Percentiles rank a stretch among this genome's conserved stretches.
Conservation (phyloP, 2,797 vertebrate genomes). For the Bucorvus abyssinicus region DNA sequence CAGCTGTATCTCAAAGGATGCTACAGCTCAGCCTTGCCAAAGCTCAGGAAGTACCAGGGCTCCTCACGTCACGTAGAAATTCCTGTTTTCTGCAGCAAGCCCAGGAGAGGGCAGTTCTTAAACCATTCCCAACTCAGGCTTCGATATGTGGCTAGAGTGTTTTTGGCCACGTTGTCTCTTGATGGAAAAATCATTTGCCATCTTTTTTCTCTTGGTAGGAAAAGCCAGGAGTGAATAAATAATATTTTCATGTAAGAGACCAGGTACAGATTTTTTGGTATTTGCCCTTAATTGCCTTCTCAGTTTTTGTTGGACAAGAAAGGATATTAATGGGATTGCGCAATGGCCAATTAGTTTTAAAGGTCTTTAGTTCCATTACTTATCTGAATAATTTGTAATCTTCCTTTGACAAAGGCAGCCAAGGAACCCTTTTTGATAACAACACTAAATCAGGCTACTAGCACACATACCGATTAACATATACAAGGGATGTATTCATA, state of each 20-base stretch:
- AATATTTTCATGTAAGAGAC: background rate
- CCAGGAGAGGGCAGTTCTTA: background rate
- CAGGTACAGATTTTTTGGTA: slow-evolving; percentile 44
- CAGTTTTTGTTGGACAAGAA: slow-evolving; percentile 40
- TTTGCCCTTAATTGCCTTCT: slow-evolving; percentile 48
- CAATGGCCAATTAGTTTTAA: slow-evolving; percentile 59
- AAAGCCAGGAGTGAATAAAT: background rate
- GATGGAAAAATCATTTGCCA: background rate
- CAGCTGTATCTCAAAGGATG: background rate
- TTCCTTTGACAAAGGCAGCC: slow-evolving; percentile 58
- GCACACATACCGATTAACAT: slow-evolving; percentile 44
- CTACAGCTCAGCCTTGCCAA: background rate
- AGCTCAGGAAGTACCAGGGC: background rate
- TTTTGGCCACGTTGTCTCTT: background rate
- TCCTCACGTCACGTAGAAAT: background rate
- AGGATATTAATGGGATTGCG: slow-evolving; percentile 38
- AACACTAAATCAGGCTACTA: slow-evolving; percentile 48
- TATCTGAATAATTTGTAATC: slow-evolving; percentile 63
- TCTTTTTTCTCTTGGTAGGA: background rate
- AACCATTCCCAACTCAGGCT: background rate
- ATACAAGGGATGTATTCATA: slow-evolving; percentile 49
- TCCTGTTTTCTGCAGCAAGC: background rate
- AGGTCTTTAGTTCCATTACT: slow-evolving; percentile 64
- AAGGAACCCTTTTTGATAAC: slow-evolving; percentile 42
- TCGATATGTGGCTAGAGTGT: background rate